Base-by-base conservation (phyloP, 1,140 invertebrate species). In the Augochlora pura region DNA sequence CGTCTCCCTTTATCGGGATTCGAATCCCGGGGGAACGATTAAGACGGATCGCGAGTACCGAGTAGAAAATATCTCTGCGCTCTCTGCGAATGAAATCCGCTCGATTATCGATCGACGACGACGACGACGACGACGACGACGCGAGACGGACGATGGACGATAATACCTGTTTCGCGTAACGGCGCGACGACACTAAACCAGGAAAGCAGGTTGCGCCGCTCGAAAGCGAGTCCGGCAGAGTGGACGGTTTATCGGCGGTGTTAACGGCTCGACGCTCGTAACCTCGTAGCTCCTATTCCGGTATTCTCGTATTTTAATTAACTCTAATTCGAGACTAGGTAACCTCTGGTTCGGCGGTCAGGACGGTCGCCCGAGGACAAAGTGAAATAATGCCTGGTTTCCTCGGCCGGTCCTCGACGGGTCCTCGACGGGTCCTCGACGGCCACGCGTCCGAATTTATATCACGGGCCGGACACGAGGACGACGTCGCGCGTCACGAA, bases 241-340 rank as follows among this genome's bases (percentile, higher is more conserved):
- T 70, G 66, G 66, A 82, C 80, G 80, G 79, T 86, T 82, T 86
- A 86, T 86, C 83, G 80, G 75, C 60, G 59, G 65, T 75, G 84
- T 79, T 86, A 82, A 81, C 75, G 75, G 59, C 83, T 72, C 57
- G 69, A 59, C 64, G 74, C 83, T 21, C 62, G 60, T 32, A 16
- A 18, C 27, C 64, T 83, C 83, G 42, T 46, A 46, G 42, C 42
- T 46, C 9, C 42, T 46, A 46, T 46, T 46, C 83, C n/a, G 38
- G 27, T 21, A 21, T 38, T 62, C 65, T 83, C 84, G 84, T 85
- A 86, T 85, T 86, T 86, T 85, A 85, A 86, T 86, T 86, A 86
- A 86, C 75, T 85, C 80, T 85, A 85, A 86, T 86, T 86, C 84
- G 84, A 82, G 83, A 60, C 66, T 73, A 65, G 67, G 76, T 78